Evolutionary conservation across 2,113 vertebrate genomes (phyloP).

Genomic region (Myrmecophaga tridactyla): DNA sequence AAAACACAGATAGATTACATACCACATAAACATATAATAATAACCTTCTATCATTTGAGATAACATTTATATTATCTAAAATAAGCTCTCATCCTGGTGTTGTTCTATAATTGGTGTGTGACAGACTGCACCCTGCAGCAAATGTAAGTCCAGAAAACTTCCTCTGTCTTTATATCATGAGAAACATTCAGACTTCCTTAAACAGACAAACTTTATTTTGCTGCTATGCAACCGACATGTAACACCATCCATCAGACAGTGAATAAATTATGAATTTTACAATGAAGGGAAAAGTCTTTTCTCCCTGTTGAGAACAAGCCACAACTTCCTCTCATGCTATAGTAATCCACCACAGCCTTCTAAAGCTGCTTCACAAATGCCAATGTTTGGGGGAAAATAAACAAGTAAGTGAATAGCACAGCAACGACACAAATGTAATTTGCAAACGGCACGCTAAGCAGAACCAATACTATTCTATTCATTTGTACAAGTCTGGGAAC

Average conservation of each 20-base stretch:
- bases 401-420: constrained; percentile 63
- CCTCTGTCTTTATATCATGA: constrained; percentile 72
- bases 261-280: constrained; percentile 83
- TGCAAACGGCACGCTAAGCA: constrained; percentile 57
- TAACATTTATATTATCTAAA: constrained; percentile 85
- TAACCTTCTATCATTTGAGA: constrained; percentile 74
- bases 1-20: constrained; percentile 77
- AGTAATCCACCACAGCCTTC: constrained; percentile 72
- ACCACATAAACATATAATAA: constrained; percentile 78
- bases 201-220: constrained; percentile 82
- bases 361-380: constrained; percentile 72
- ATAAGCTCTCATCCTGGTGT: constrained; percentile 79
- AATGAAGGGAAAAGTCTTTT: constrained; percentile 76
- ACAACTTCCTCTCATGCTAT: constrained; percentile 78
- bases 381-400: constrained; percentile 70
- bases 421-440: constrained; percentile 30
- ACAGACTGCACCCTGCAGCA: constrained; percentile 77
- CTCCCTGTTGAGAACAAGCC: constrained; percentile 72
- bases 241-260: constrained; percentile 70
- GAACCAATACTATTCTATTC: neutral
- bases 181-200: constrained; percentile 78
- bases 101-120: constrained; percentile 79
- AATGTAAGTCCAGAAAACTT: constrained; percentile 78
- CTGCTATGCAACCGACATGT: constrained; percentile 81
- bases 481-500: neutral